A percentile compares a stretch with the other conserved stretches of the same genome.
Conservation (phyloP, 2,797 vertebrate species). For the Okamejei kenojei region DNA sequence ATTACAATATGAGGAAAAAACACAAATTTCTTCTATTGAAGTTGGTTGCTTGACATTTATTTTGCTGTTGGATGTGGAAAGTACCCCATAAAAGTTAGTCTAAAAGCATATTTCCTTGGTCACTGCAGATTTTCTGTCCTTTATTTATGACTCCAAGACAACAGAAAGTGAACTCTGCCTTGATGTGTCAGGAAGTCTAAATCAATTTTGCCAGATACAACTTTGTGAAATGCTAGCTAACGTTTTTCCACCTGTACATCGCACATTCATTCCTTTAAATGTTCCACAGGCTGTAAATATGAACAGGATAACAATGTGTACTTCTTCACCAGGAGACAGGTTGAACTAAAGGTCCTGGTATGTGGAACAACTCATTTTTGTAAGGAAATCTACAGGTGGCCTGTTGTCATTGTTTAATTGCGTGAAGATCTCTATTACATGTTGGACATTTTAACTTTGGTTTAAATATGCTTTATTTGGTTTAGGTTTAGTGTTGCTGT, state of each 20-base stretch:
- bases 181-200: not conserved
- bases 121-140: not conserved
- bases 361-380: not conserved
- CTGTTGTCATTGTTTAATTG: not conserved
- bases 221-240: not conserved
- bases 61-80: not conserved
- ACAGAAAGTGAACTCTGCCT: not conserved
- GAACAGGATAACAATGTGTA: not conserved
- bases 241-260: not conserved
- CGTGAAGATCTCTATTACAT: not conserved
- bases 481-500: not conserved
- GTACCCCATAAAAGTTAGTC: not conserved
- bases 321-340: not conserved
- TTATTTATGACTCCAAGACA: slow-evolving; percentile 17
- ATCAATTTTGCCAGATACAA: not conserved
- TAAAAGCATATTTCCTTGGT: slow-evolving; percentile 3
- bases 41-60: slow-evolving; percentile 1
- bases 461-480: not conserved
- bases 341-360: not conserved
- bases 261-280: not conserved
- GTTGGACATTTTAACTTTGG: not conserved
- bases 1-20: not conserved
- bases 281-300: not conserved
- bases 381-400: not conserved
- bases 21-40: not conserved